A percentile compares a stretch with the other conserved stretches of the same genome.
Conservation (phyloP, 2,797 vertebrate species). For the Alosa sapidissima region DNA sequence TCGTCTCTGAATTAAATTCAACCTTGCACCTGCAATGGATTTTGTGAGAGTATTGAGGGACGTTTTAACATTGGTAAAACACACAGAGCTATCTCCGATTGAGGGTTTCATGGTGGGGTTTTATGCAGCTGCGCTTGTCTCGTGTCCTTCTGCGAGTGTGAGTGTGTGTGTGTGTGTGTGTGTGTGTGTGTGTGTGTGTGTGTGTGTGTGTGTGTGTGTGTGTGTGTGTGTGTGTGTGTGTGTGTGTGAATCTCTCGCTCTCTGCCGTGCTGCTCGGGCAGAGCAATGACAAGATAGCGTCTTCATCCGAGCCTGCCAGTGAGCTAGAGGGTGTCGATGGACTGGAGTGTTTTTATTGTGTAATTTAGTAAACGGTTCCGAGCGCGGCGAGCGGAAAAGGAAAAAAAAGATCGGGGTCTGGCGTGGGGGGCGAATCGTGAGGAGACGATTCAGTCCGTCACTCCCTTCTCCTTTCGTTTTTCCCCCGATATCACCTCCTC, state of each 20-base stretch:
- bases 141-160: background rate
- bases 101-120: background rate
- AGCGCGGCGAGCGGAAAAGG: conserved; percentile 63
- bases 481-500: conserved; percentile 3
- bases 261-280: conserved; percentile 39
- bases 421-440: conserved; percentile 16
- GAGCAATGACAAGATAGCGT: conserved; percentile 78
- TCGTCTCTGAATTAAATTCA: background rate
- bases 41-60: background rate
- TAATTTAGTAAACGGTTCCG: conserved; percentile 73
- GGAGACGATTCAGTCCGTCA: conserved; percentile 77
- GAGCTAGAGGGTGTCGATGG: conserved; percentile 63
- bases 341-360: conserved; percentile 73
- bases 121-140: background rate
- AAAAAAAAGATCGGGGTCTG: conserved; percentile 62
- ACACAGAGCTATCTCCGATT: background rate
- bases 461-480: conserved; percentile 74
- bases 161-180: too few relatives aligned
- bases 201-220: background rate
- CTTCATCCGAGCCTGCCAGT: conserved; percentile 73
- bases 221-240: background rate
- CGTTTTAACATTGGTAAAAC: background rate
- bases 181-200: background rate
- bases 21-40: background rate
- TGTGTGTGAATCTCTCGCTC: background rate